Base-by-base conservation (phyloP, 2,113 vertebrate genomes). In the Salvelinus sp. region DNA sequence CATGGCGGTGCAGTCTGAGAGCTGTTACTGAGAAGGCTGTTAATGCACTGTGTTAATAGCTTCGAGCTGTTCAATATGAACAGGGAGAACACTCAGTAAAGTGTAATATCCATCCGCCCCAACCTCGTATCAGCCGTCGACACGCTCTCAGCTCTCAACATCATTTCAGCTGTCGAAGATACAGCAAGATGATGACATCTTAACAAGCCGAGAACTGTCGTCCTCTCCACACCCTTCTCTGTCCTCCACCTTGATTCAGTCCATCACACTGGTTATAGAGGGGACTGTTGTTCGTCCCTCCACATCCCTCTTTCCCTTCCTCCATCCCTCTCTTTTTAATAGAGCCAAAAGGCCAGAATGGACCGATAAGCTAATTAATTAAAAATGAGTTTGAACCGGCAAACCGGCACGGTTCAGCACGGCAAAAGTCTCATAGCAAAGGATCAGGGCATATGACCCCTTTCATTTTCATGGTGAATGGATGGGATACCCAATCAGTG, bases 291-390 rank as follows among this genome's bases (percentile, higher is more conserved):
- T 69, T 57, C 23, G 27, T n/a, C 68, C 28, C 54, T 38, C 48
- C 77, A 54, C 50, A 70, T 63, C 16, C 54, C 4, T 28, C 67
- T 30, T 47, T 25, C n/a, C 28, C 30, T 23, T 6, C 27, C 58
- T 44, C 71, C 20, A 75, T 54, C 68, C 12, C 25, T 72, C 27
- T 73, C 28, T 78, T 76, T 33, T 76, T 83, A 79, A 87, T 79
- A 76, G 44, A 76, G 83, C 83, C 83, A 48, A 82, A 82, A 82
- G 87, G 88, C 85, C 83, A 83, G 71, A 72, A 48, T 23, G 54
- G 22, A 65, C 77, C 63, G 62, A 73, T 80, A 87, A 87, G 81
- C 81, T 79, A 80, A 89, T 89, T 88, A 76, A 87, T 89, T 83
- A 83, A 75, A 54, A 27, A 77, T 79, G n/a, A 84, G 85, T 84